Conservation (phyloP, 2,888 invertebrate genomes). For the Dryomyza anilis region DNA sequence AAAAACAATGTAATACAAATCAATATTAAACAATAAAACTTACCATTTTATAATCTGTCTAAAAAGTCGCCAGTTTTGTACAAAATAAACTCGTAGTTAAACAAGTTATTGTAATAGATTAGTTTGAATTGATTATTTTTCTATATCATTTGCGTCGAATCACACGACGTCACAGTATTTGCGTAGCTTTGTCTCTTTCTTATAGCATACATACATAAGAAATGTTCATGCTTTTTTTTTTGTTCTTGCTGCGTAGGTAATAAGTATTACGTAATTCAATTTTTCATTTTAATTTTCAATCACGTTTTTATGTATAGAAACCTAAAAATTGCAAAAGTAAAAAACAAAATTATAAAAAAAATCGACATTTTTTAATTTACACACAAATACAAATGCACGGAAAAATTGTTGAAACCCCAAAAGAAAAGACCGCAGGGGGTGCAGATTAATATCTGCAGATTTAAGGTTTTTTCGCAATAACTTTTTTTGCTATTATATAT, state of each 20-base stretch:
- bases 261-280: not conserved
- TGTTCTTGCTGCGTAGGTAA: not conserved
- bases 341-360: not conserved
- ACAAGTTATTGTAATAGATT: conserved; percentile 19
- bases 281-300: not conserved
- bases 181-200: not conserved
- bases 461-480: no score
- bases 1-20: conserved; percentile 14
- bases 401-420: not conserved
- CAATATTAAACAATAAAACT: not conserved
- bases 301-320: no score
- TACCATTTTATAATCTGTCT: not conserved
- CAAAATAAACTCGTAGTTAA: no score
- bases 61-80: not conserved
- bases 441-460: no score
- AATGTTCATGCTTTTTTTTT: not conserved
- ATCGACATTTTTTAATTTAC: not conserved
- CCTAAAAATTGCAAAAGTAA: conserved; percentile 4
- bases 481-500: no score
- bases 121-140: not conserved
- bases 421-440: no score
- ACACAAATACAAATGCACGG: not conserved
- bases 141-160: not conserved
- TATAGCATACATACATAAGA: not conserved
- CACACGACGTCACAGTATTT: not conserved